These are phyloP conservation scores for Hylaeus volcanicus DNA, from an alignment of 1,140 invertebrate genomes.

Conservation along the genomic window DNA sequence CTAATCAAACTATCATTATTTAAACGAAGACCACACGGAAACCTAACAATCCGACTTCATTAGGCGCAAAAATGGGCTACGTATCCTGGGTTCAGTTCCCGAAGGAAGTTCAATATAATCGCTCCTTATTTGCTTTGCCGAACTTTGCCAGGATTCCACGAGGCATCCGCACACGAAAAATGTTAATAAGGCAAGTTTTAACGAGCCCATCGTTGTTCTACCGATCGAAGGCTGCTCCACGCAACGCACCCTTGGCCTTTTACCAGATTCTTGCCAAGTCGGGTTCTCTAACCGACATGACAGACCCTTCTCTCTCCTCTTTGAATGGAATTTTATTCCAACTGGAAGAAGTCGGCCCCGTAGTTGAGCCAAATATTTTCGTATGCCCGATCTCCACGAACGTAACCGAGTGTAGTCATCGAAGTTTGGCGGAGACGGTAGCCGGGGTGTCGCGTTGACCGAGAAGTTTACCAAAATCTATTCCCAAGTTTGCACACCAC, in stretches of 20 bases:
- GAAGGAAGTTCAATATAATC: constrained; percentile 45
- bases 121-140: constrained; percentile 67
- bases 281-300: constrained; percentile 33
- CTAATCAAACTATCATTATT: too few species aligned
- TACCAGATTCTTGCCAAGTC: constrained; percentile 10
- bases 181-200: constrained; percentile 80
- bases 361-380: constrained; percentile 36
- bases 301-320: background rate
- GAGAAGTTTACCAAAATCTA: constrained; percentile 18
- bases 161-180: constrained; percentile 77
- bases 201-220: constrained; percentile 67
- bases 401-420: constrained; percentile 21
- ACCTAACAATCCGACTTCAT: constrained; percentile 21
- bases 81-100: constrained; percentile 30
- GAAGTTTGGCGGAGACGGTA: background rate
- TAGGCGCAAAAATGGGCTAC: constrained; percentile 41
- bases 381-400: constrained; percentile 11
- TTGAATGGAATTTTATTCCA: constrained; percentile 19
- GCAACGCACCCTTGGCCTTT: constrained; percentile 25
- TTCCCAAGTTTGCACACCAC: constrained; percentile 11
- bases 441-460: background rate
- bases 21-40: too few species aligned
- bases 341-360: background rate
- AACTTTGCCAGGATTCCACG: constrained; percentile 72
- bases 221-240: constrained; percentile 40